Evolutionary conservation across 1,140 invertebrate species (phyloP).

Genomic region (Trichoplusia ni): DNA sequence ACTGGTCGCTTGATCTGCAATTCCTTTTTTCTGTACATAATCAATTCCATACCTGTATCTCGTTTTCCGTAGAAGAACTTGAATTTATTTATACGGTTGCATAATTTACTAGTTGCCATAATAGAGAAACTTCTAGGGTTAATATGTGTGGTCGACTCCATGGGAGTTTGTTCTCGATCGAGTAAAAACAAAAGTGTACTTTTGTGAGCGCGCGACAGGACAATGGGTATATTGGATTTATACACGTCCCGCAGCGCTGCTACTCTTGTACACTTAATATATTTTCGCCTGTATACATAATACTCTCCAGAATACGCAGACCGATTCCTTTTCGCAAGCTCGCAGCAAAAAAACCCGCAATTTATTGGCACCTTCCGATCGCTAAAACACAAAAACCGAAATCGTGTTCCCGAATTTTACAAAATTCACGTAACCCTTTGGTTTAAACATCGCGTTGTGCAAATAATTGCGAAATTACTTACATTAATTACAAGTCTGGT

Average conservation of each 20-base stretch:
- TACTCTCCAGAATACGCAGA: neutral
- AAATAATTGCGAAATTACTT: neutral
- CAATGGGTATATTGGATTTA: conserved; percentile 58
- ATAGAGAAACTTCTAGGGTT: conserved; percentile 17
- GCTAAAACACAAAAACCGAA: conserved; percentile 7
- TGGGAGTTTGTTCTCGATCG: conserved; percentile 22
- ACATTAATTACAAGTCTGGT: neutral
- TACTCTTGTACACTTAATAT: conserved; percentile 35
- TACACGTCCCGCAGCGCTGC: conserved; percentile 50
- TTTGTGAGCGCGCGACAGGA: conserved; percentile 50
- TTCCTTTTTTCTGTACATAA: conserved; percentile 15
- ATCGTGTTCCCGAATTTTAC: conserved; percentile 10
- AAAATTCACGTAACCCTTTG: neutral
- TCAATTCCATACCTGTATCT: conserved; percentile 11
- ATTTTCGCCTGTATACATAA: conserved; percentile 12
- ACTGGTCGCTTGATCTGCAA: neutral
- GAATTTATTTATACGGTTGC: conserved; percentile 20
- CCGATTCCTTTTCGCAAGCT: conserved; percentile 17
- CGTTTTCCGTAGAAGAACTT: conserved; percentile 11
- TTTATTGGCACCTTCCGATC: conserved; percentile 20
- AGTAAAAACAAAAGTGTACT: conserved; percentile 45
- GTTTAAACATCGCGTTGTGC: neutral
- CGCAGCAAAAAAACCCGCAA: conserved; percentile 4
- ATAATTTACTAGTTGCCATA: conserved; percentile 21
- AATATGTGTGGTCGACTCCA: conserved; percentile 19